phyloP scores from a whole-genome alignment of 2,888 invertebrate species.

The Linnaemya vulpina region DNA sequence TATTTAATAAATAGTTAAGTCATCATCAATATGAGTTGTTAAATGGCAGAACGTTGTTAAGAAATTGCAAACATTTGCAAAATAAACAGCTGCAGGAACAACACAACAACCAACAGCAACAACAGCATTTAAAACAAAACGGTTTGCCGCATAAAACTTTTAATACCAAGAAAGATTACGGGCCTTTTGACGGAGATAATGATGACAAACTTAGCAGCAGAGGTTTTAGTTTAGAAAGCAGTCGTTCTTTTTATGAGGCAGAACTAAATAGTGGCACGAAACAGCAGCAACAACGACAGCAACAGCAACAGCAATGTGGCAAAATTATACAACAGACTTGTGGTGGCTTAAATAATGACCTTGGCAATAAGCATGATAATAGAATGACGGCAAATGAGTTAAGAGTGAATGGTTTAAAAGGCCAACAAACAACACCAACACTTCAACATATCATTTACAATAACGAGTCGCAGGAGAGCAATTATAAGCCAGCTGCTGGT shows the following conservation, averaged over 20 bases:
- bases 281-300: not conserved
- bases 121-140: conserved; percentile 11
- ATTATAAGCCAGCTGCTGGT: not conserved
- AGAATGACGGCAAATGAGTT: not conserved
- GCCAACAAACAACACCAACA: conserved; percentile 11
- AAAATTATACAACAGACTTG: conserved; percentile 35
- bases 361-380: not conserved
- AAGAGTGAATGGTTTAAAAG: conserved; percentile 14
- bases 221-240: conserved; percentile 58
- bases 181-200: not conserved
- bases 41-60: conserved; percentile 52
- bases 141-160: conserved; percentile 3
- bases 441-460: conserved; percentile 61
- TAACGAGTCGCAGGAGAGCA: conserved; percentile 57
- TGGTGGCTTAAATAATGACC: conserved; percentile 17
- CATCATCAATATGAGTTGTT: conserved; percentile 55
- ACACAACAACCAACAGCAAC: not conserved
- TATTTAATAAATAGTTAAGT: conserved; percentile 57
- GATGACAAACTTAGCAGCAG: conserved; percentile 23
- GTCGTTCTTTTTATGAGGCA: conserved; percentile 49
- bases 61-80: conserved; percentile 68
- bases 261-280: conserved; percentile 22
- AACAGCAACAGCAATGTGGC: not conserved
- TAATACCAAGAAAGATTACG: conserved; percentile 3
- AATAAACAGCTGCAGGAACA: conserved; percentile 53